Evolutionary conservation across 2,888 invertebrate species (phyloP).

Genomic region (Bombylius major): DNA sequence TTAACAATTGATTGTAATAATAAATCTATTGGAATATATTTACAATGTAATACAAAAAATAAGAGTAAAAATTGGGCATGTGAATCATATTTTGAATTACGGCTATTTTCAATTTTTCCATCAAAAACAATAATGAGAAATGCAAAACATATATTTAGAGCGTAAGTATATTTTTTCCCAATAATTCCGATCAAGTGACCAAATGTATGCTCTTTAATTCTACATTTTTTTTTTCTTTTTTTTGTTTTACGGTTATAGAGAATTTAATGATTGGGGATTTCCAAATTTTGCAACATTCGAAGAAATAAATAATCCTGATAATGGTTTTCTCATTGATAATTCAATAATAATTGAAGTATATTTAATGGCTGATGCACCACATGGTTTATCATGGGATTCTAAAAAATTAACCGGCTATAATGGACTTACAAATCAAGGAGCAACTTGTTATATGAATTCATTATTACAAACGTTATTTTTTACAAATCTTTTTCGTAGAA

Average conservation of each 20-base stretch:
- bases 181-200: slow-evolving; percentile 49
- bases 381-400: slow-evolving; percentile 94
- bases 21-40: slow-evolving; percentile 60
- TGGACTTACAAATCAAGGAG: slow-evolving; percentile 98
- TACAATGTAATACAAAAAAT: slow-evolving; percentile 90
- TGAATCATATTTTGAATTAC: slow-evolving; percentile 87
- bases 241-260: slow-evolving; percentile 42
- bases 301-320: slow-evolving; percentile 81
- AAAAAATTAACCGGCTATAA: slow-evolving; percentile 86
- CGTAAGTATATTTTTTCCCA: slow-evolving; percentile 39
- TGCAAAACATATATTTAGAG: slow-evolving; percentile 82
- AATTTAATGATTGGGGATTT: slow-evolving; percentile 87
- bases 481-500: slow-evolving; percentile 80
- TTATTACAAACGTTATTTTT: slow-evolving; percentile 95
- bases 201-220: slow-evolving; percentile 41
- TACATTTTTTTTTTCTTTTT: slow-evolving; percentile 66
- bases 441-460: slow-evolving; percentile 99
- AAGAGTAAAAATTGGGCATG: slow-evolving; percentile 99
- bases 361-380: slow-evolving; percentile 77
- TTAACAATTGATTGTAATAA: slow-evolving; percentile 63
- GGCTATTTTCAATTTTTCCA: slow-evolving; percentile 79
- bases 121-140: slow-evolving; percentile 78
- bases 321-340: slow-evolving; percentile 77
- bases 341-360: slow-evolving; percentile 66
- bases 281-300: slow-evolving; percentile 94